phyloP scores from a whole-genome alignment of 2,888 invertebrate genomes.

The Buathra laborator region DNA sequence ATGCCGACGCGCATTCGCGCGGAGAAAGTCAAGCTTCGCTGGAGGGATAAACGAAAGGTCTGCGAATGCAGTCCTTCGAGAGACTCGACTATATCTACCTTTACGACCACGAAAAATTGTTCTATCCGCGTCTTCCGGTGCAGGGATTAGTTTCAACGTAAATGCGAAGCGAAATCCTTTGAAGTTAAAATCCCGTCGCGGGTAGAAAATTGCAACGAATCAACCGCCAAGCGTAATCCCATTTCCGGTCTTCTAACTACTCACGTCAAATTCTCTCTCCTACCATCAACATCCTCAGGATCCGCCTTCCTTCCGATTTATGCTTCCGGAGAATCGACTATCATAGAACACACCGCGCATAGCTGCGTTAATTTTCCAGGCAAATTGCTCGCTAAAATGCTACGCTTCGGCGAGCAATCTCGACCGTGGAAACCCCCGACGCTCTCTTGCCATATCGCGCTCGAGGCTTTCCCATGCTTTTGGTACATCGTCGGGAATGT shows the following conservation, averaged over 20 bases:
- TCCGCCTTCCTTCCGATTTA: neutral
- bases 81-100: neutral
- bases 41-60: neutral
- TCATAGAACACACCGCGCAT: constrained; percentile 18
- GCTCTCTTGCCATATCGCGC: neutral
- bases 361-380: constrained; percentile 17
- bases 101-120: neutral
- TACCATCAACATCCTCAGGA: neutral
- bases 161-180: constrained; percentile 22
- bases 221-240: constrained; percentile 6
- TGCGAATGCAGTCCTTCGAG: neutral
- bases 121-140: neutral
- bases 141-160: constrained; percentile 32
- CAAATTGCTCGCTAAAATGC: constrained; percentile 47
- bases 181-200: constrained; percentile 23
- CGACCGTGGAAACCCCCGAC: neutral
- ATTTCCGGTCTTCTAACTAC: neutral
- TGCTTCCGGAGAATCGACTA: constrained; percentile 13
- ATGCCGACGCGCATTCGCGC: constrained; percentile 34
- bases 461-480: neutral
- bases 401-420: constrained; percentile 35
- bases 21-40: constrained; percentile 39
- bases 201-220: constrained; percentile 29
- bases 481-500: neutral
- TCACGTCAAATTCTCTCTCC: neutral